These are phyloP conservation scores for Strigamia transsilvanica DNA, from an alignment of 2,888 invertebrate species.

Conservation along the genomic window DNA sequence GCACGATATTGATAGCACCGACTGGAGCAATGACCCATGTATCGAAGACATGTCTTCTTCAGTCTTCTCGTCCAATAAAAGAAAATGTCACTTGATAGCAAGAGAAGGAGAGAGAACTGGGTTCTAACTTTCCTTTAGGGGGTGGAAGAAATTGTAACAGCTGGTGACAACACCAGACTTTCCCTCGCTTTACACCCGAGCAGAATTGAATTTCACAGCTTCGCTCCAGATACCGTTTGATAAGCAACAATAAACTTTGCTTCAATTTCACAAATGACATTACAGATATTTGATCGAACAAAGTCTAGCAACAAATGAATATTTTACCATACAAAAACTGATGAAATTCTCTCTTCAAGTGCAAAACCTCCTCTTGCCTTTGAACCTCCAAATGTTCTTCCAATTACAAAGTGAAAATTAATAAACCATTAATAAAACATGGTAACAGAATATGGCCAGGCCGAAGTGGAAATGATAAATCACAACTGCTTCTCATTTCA, in stretches of 20 bases:
- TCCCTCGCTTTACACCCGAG: not conserved
- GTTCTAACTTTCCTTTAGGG: slow-evolving; percentile 31
- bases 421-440: too few species aligned
- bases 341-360: too few species aligned
- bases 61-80: slow-evolving; percentile 31
- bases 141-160: not conserved
- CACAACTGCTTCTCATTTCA: not conserved
- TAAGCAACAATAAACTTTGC: not conserved
- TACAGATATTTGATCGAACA: too few species aligned
- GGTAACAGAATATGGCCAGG: too few species aligned
- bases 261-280: not conserved
- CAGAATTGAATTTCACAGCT: slow-evolving; percentile 11
- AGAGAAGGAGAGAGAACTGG: not conserved
- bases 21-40: slow-evolving; percentile 31
- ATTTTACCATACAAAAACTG: too few species aligned
- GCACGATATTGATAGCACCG: slow-evolving; percentile 1
- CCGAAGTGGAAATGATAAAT: too few species aligned
- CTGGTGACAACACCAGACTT: slow-evolving; percentile 22
- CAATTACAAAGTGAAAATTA: too few species aligned
- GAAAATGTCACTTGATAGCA: slow-evolving; percentile 27
- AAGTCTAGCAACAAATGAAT: too few species aligned
- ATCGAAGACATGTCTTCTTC: slow-evolving; percentile 27
- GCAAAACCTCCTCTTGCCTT: too few species aligned
- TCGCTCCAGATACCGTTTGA: slow-evolving; percentile 3
- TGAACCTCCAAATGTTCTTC: too few species aligned